Base-by-base conservation (phyloP, 2,797 vertebrate species). In the Enteromius afrohamiltoni region DNA sequence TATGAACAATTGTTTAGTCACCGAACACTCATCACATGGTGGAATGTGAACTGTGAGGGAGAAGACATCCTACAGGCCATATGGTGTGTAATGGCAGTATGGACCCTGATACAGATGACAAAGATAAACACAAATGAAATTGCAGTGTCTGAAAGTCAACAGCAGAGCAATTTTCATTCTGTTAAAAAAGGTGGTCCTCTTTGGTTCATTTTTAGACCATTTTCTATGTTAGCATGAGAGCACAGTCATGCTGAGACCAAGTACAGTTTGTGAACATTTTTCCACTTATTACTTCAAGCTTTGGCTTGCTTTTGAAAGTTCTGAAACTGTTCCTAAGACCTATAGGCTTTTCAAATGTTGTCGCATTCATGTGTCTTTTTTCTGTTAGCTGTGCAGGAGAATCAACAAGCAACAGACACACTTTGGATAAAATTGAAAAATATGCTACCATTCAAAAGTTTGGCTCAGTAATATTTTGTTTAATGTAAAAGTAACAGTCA, bases 41-140 rank as follows among this genome's bases (percentile, higher is more conserved):
- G 34, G n/a, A 60, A 60, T 60, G 0, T 60, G 53, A 76, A 34
- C 51, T 40, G 31, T 55, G 51, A 58, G 51, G 13, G 73, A 75
- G 51, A 40, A 34, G n/a, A 40, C 51, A 58, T 58, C 31, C 73
- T 21, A 40, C 73, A 40, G 73, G 51, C 51, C 73, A 76, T 58
- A 76, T 76, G 51, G 73, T 76, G 31, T 76, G 13, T 76, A 58
- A 58, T 40, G 51, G 73, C 73, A 76, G 31, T 16, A 58, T 7
- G 13, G 34, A 76, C 51, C 16, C 34, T 23, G 73, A 76, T 40
- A 40, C 51, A 40, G 73, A 40, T 76, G 73, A 76, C 73, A 76
- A 40, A 40, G 73, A 76, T 58, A 34, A 53, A 76, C 34, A 76
- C 34, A 40, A n/a, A 58, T 76, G 13, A 75, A 40, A 75, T 40